These are phyloP conservation scores for Illadopsis cleaveri DNA, from an alignment of 2,113 vertebrate species.

Conservation along the genomic window DNA sequence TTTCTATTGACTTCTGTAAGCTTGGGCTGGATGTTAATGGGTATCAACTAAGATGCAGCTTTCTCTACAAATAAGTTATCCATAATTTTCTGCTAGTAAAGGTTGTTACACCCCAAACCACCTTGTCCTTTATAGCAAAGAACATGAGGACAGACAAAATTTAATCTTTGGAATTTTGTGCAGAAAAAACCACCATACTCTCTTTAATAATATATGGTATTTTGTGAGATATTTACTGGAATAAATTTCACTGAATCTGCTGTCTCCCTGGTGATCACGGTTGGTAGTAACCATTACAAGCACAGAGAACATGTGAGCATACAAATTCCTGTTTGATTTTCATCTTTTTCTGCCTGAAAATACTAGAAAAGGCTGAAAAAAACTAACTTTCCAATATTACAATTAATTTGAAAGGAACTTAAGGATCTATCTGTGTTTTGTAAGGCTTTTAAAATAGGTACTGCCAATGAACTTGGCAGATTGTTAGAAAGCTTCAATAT, in stretches of 20 bases:
- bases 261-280: not conserved
- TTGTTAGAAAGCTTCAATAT: not conserved
- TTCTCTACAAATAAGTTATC: not conserved
- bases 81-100: not conserved
- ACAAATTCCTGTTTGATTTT: not conserved
- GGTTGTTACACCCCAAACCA: not conserved
- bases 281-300: not conserved
- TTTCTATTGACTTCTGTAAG: not conserved
- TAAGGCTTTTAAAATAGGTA: not conserved
- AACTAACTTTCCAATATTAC: not conserved
- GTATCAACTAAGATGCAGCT: not conserved
- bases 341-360: not conserved
- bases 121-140: not conserved
- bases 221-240: not conserved
- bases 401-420: slow-evolving; percentile 10
- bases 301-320: not conserved
- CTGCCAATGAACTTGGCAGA: not conserved
- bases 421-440: not conserved
- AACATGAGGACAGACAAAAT: not conserved
- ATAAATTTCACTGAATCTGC: not conserved
- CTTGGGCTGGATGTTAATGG: not conserved
- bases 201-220: not conserved
- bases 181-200: not conserved
- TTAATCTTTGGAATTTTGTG: not conserved
- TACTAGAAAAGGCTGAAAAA: not conserved